Percentiles rank a stretch among this genome's conserved stretches.
Evolutionary conservation across 2,888 invertebrate genomes (phyloP).

Genomic region (Andrena hattorfiana): DNA sequence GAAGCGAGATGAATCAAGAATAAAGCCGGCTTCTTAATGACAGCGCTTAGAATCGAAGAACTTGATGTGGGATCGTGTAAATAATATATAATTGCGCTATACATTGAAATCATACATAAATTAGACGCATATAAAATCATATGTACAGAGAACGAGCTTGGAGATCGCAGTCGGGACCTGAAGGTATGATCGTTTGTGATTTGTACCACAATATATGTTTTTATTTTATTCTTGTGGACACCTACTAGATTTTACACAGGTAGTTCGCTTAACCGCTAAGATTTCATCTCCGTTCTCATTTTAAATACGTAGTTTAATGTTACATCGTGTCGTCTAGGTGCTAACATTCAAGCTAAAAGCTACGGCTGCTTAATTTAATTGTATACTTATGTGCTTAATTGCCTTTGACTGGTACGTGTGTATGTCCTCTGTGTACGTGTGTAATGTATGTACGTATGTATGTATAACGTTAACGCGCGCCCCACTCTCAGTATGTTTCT

Average conservation of each 20-base stretch:
- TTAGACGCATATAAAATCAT: slow-evolving; percentile 44
- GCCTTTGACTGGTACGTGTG: slow-evolving; percentile 64
- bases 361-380: slow-evolving; percentile 83
- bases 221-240: slow-evolving; percentile 85
- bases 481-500: slow-evolving; percentile 23
- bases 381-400: slow-evolving; percentile 84
- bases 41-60: slow-evolving; percentile 12
- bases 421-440: slow-evolving; percentile 15
- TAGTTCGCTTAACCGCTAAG: slow-evolving; percentile 83
- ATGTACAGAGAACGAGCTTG: slow-evolving; percentile 52
- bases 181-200: slow-evolving; percentile 76
- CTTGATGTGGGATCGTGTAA: slow-evolving; percentile 44
- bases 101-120: slow-evolving; percentile 62
- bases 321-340: slow-evolving; percentile 83
- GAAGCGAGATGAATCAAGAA: background rate
- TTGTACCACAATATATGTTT: slow-evolving; percentile 85
- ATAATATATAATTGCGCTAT: slow-evolving; percentile 59
- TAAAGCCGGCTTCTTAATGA: background rate
- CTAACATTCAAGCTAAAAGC: slow-evolving; percentile 84
- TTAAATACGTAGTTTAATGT: slow-evolving; percentile 84
- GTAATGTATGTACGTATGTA: background rate
- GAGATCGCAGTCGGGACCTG: slow-evolving; percentile 54
- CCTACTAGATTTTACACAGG: slow-evolving; percentile 85
- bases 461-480: slow-evolving; percentile 12
- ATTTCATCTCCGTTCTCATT: slow-evolving; percentile 66